A percentile compares a stretch with the other conserved stretches of the same genome.
Conservation (phyloP, 2,888 invertebrate species). For the Microchrysa polita region DNA sequence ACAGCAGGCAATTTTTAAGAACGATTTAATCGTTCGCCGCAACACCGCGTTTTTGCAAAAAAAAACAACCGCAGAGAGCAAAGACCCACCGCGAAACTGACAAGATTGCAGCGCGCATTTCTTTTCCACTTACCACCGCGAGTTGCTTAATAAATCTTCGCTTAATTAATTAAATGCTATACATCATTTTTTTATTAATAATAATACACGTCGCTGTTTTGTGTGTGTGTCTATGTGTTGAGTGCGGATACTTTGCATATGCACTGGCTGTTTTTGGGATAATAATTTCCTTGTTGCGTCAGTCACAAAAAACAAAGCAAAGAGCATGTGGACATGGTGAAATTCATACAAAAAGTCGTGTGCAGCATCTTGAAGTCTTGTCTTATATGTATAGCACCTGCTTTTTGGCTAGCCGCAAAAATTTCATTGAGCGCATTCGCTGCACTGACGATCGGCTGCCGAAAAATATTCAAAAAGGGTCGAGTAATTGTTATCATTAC, state of each 20-base stretch:
- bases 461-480: constrained; percentile 18
- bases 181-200: constrained; percentile 21
- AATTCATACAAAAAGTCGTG: constrained; percentile 3
- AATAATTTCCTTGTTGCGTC: constrained; percentile 38
- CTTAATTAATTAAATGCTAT: constrained; percentile 40
- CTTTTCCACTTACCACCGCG: constrained; percentile 14
- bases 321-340: constrained; percentile 3
- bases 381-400: too few relatives aligned
- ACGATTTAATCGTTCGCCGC: constrained; percentile 19
- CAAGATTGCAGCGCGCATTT: not conserved
- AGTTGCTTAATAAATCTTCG: constrained; percentile 32
- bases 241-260: constrained; percentile 21
- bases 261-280: not conserved
- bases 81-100: not conserved
- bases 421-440: not conserved
- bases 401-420: not conserved
- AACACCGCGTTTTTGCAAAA: not conserved
- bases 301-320: constrained; percentile 22
- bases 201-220: not conserved
- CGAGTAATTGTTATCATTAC: constrained; percentile 43
- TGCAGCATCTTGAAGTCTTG: not conserved
- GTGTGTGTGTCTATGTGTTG: too few relatives aligned
- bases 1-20: constrained; percentile 25
- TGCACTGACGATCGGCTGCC: not conserved
- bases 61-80: not conserved